Evolutionary conservation across 2,113 vertebrate species (phyloP).

Genomic region (Corythaeola cristata): DNA sequence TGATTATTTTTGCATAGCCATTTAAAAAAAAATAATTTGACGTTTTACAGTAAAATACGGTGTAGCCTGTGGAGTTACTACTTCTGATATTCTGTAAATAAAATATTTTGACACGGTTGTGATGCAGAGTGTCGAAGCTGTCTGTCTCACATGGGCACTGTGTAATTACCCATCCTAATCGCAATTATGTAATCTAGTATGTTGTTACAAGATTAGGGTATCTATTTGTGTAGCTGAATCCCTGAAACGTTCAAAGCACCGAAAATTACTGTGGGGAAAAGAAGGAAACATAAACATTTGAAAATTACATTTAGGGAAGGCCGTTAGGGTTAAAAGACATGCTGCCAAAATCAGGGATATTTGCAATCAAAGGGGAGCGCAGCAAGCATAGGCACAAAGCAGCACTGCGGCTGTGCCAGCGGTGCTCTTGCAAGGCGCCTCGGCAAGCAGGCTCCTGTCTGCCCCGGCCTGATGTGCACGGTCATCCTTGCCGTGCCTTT

Average conservation of each 20-base stretch:
- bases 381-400: neutral
- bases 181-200: constrained; percentile 58
- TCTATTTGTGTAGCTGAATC: constrained; percentile 40
- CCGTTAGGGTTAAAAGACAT: neutral
- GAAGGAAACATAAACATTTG: neutral
- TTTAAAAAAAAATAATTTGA: neutral
- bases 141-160: constrained; percentile 39
- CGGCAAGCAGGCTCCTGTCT: neutral
- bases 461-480: neutral
- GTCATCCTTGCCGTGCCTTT: accelerated
- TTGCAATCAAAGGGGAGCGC: neutral
- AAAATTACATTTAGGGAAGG: neutral
- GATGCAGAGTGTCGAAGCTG: constrained; percentile 25
- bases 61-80: constrained; percentile 20
- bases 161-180: constrained; percentile 64
- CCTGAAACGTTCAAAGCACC: constrained; percentile 28
- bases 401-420: accelerated
- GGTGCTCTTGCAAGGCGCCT: accelerated
- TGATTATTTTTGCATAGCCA: constrained; percentile 7
- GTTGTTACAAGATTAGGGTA: constrained; percentile 53
- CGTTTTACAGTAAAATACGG: neutral
- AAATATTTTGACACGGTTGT: constrained; percentile 55
- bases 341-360: neutral
- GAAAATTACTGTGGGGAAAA: constrained; percentile 13
- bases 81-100: constrained; percentile 54